Percentiles rank a stretch among this genome's conserved stretches.
These are phyloP conservation scores for Apomyelois bistriatella DNA, from an alignment of 2,888 invertebrate genomes.

Conservation along the genomic window DNA sequence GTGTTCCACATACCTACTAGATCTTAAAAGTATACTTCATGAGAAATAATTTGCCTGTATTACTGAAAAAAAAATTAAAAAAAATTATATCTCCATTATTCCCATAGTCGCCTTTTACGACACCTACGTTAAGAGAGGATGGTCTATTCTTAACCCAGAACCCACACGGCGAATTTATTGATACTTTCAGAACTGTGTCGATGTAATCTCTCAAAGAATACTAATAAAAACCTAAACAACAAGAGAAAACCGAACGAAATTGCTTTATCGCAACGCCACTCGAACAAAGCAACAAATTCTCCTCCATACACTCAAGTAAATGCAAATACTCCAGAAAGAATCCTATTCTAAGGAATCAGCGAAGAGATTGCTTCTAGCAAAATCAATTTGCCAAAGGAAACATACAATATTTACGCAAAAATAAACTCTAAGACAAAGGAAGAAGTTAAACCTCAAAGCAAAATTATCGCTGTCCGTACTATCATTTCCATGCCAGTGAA, in stretches of 20 bases:
- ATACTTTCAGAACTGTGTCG: no score
- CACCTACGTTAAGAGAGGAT: no score
- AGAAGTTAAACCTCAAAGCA: slow-evolving; percentile 18
- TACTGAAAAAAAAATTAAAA: no score
- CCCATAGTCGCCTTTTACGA: no score
- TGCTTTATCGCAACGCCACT: slow-evolving; percentile 14
- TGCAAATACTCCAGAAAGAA: slow-evolving; percentile 57
- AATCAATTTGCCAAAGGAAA: slow-evolving; percentile 50
- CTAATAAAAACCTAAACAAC: neutral
- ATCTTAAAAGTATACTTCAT: no score
- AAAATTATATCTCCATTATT: no score
- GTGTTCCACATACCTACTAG: no score
- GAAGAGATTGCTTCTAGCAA: slow-evolving; percentile 53
- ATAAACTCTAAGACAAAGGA: slow-evolving; percentile 21
- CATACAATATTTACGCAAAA: slow-evolving; percentile 22
- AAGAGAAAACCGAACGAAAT: neutral
- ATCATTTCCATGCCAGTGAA: slow-evolving; percentile 61
- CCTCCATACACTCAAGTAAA: slow-evolving; percentile 54
- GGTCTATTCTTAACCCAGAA: no score
- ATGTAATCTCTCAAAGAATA: neutral
- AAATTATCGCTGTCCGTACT: slow-evolving; percentile 34
- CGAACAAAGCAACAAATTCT: slow-evolving; percentile 58
- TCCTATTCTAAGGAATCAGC: slow-evolving; percentile 54
- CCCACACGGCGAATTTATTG: no score
- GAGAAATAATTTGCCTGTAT: no score